Evolutionary conservation across 2,797 vertebrate species (phyloP).

Genomic region (Protosalanx chinensis): DNA sequence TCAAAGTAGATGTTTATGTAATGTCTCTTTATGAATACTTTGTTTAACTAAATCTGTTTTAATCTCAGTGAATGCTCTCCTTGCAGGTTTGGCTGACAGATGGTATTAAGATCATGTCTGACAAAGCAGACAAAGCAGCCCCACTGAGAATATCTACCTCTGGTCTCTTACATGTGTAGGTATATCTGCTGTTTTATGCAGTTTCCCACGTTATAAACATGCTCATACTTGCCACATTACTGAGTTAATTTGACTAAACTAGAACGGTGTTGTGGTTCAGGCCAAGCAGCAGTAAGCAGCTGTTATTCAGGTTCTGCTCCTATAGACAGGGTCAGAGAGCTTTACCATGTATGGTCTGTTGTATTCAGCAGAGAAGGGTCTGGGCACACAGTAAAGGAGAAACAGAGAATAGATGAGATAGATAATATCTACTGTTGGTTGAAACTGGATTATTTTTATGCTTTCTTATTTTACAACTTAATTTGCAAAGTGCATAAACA

Average conservation of each 20-base stretch:
- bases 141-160: neutral
- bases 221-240: neutral
- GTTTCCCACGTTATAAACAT: neutral
- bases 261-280: neutral
- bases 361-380: neutral
- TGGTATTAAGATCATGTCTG: neutral
- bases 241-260: too few species aligned
- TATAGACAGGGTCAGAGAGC: neutral
- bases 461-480: too few species aligned
- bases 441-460: neutral
- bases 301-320: neutral
- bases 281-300: too few species aligned
- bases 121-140: neutral
- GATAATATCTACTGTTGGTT: neutral
- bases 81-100: constrained; percentile 3
- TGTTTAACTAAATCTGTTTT: neutral
- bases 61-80: constrained; percentile 8
- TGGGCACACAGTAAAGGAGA: neutral
- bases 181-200: neutral
- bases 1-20: neutral
- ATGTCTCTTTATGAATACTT: neutral
- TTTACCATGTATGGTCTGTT: constrained; percentile 11
- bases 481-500: neutral
- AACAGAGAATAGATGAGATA: neutral
- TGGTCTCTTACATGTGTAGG: neutral